Conservation (phyloP, 2,797 vertebrate genomes). For the Philypnodon macrostomus region DNA sequence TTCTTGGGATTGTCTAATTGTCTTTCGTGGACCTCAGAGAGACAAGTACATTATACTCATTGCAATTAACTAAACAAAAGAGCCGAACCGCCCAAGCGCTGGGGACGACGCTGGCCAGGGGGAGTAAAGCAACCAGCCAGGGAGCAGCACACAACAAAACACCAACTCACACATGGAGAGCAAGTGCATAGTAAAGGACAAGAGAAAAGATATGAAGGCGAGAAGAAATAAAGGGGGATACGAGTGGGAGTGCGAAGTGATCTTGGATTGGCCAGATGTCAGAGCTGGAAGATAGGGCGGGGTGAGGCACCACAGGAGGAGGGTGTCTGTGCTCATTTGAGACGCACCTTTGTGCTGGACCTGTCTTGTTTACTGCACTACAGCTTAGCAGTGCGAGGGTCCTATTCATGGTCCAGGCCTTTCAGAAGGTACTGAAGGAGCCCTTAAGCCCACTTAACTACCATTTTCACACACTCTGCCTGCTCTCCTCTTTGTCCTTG, state of each 20-base stretch:
- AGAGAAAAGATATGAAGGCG: constrained; percentile 66
- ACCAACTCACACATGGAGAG: constrained; percentile 58
- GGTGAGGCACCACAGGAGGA: constrained; percentile 76
- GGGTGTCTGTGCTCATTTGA: constrained; percentile 99
- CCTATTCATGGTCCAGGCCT: constrained; percentile 96
- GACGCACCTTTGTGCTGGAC: constrained; percentile 99
- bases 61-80: constrained; percentile 99
- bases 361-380: constrained; percentile 99
- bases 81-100: constrained; percentile 94
- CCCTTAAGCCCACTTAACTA: constrained; percentile 99
- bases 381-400: constrained; percentile 98
- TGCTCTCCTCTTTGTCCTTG: constrained; percentile 99
- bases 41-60: constrained; percentile 99
- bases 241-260: constrained; percentile 68
- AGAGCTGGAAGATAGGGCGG: constrained; percentile 85
- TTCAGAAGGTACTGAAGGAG: constrained; percentile 99
- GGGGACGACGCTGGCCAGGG: constrained; percentile 73
- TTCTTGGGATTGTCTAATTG: constrained; percentile 99
- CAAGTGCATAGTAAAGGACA: constrained; percentile 61
- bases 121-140: constrained; percentile 64
- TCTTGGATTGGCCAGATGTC: constrained; percentile 98
- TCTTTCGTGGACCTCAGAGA: constrained; percentile 97
- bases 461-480: constrained; percentile 99
- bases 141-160: constrained; percentile 62
- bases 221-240: constrained; percentile 49